Conservation (phyloP, 1,140 invertebrate genomes). For the Globodera rostochiensis region DNA sequence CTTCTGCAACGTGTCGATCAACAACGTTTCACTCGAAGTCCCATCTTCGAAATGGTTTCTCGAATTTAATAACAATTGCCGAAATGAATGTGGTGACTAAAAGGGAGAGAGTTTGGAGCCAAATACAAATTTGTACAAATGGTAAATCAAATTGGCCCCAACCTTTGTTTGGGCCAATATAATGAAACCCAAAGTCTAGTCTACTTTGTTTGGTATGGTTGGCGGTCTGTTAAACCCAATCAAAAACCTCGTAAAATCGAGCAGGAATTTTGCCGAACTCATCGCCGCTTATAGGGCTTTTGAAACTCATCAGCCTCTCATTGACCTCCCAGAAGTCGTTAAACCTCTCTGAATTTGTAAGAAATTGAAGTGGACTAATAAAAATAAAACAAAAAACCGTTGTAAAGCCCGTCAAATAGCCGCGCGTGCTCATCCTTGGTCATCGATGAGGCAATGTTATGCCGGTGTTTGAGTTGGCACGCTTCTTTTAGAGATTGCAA, state of each 20-base stretch:
- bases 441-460: slow-evolving; percentile 88
- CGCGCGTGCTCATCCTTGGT: slow-evolving; percentile 96
- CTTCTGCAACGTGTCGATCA: slow-evolving; percentile 38
- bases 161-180: too few species aligned
- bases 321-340: slow-evolving; percentile 99
- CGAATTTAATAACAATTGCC: slow-evolving; percentile 30
- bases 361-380: slow-evolving; percentile 11
- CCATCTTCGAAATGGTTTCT: slow-evolving; percentile 68
- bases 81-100: slow-evolving; percentile 69
- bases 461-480: slow-evolving; percentile 89
- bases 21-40: slow-evolving; percentile 56
- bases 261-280: slow-evolving; percentile 69
- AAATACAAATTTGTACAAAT: slow-evolving; percentile 70
- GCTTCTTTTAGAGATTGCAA: slow-evolving; percentile 95
- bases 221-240: too few species aligned
- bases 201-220: too few species aligned
- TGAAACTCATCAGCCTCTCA: slow-evolving; percentile 85
- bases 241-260: slow-evolving; percentile 48
- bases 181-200: too few species aligned
- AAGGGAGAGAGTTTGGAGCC: slow-evolving; percentile 75
- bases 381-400: slow-evolving; percentile 72
- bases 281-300: slow-evolving; percentile 52
- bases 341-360: slow-evolving; percentile 80
- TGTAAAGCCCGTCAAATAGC: slow-evolving; percentile 87
- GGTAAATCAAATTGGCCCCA: too few species aligned